Evolutionary conservation across 2,113 vertebrate genomes (phyloP), one percentile per base, ranked within the genome.

Genomic region (Manacus vitellinus): DNA sequence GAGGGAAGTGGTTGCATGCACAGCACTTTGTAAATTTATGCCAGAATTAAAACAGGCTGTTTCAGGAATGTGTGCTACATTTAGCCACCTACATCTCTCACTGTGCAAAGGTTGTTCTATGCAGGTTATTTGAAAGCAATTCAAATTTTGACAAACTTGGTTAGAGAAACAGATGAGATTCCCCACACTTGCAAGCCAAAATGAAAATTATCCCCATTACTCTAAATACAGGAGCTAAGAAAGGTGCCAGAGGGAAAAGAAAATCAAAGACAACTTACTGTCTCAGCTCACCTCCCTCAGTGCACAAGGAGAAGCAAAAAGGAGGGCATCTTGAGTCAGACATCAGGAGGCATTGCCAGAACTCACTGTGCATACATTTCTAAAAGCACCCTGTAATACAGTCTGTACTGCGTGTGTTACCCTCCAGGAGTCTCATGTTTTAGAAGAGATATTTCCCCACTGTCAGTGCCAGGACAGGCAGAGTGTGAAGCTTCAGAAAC

Each of bases 401-500:
- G 41, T 55, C 66, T 47, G 25, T 54, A 13, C 76, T 47, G 20
- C 31, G 43, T 28, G 13, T 51, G 71, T 30, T 73, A 59, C 76
- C 54, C 88, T 96, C 66, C 59, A 65, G 86, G 76, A 83, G 52
- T 66, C 81, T 51, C 21, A 9, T 82, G 37, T 37, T 91, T 76
- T 15, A 70, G 95, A 79, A 87, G 33, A 82, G 65, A 10, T 19
- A 30, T 43, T 80, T 41, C 46, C 35, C n/a, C 63, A 54, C 43
- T 90, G 51, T 88, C 95, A 75, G 58, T 92, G 94, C 94, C 95
- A 95, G 92, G 66, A 87, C 44, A 82, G 58, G 81, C 79, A 89
- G 77, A 91, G 82, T 54, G 73, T 63, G 89, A 88, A 91, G 92
- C 94, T 96, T 95, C 86, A 95, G 84, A 93, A 97, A 89, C 95